Evolutionary conservation across 1,140 invertebrate genomes (phyloP).

Genomic region (Papilio glaucus): DNA sequence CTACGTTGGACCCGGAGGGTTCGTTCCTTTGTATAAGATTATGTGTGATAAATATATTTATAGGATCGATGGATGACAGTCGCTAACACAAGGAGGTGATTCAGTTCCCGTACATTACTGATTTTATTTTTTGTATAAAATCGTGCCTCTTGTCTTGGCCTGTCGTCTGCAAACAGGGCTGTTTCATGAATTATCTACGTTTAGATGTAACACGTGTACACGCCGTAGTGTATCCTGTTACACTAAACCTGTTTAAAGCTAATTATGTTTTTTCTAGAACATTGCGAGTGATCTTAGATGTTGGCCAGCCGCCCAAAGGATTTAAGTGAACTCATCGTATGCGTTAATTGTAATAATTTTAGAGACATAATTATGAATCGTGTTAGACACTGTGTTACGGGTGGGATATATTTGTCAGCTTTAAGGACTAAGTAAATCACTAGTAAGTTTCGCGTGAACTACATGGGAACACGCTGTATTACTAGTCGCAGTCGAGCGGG

Average conservation of each 20-base stretch:
- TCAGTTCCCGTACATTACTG: constrained; percentile 75
- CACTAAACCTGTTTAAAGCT: constrained; percentile 51
- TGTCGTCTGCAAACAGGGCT: constrained; percentile 78
- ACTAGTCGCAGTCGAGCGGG: constrained; percentile 63
- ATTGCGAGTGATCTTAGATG: constrained; percentile 66
- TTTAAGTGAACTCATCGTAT: constrained; percentile 51
- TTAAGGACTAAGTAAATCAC: constrained; percentile 55
- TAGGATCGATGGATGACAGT: constrained; percentile 72
- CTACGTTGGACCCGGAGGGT: neutral
- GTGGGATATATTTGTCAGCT: constrained; percentile 62
- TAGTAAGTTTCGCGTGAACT: constrained; percentile 54
- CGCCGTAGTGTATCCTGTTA: constrained; percentile 57
- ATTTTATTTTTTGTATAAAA: constrained; percentile 83
- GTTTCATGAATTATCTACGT: constrained; percentile 73
- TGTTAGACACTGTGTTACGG: constrained; percentile 62
- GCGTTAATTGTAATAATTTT: constrained; percentile 56
- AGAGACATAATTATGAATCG: constrained; percentile 46
- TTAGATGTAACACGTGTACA: constrained; percentile 64
- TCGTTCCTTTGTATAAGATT: constrained; percentile 63
- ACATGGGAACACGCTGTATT: constrained; percentile 47
- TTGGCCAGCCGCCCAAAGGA: constrained; percentile 69
- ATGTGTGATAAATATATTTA: constrained; percentile 79
- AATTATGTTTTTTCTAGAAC: constrained; percentile 78
- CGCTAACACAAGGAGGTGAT: constrained; percentile 77
- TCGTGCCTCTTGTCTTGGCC: constrained; percentile 81